These are phyloP conservation scores for Hydrolagus colliei DNA, from an alignment of 2,797 vertebrate genomes.

Conservation along the genomic window DNA sequence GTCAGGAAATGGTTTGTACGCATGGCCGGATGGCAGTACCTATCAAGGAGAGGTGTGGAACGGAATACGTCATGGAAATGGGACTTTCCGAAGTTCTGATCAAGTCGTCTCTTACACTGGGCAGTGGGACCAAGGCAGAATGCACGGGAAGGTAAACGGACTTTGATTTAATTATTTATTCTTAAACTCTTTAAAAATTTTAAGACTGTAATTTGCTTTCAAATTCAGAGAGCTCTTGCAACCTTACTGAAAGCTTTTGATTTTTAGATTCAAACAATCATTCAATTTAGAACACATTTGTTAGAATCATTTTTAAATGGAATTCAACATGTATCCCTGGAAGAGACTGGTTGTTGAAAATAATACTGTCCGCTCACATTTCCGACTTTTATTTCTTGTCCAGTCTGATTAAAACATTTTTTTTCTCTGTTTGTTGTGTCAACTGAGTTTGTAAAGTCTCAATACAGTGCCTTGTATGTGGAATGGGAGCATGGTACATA, in stretches of 20 bases:
- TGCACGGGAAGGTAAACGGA: slow-evolving; percentile 72
- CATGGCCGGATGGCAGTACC: slow-evolving; percentile 71
- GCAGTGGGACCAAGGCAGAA: slow-evolving; percentile 69
- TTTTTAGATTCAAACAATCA: not conserved
- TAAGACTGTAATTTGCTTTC: not conserved
- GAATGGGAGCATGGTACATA: too few species aligned
- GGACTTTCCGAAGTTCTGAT: slow-evolving; percentile 58
- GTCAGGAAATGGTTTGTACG: slow-evolving; percentile 62
- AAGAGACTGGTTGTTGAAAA: too few species aligned
- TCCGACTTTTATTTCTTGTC: too few species aligned
- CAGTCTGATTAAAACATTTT: too few species aligned
- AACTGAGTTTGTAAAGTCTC: too few species aligned
- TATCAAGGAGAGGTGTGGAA: slow-evolving; percentile 69
- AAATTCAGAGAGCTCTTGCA: not conserved
- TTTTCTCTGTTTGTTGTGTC: too few species aligned
- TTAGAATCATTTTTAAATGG: too few species aligned
- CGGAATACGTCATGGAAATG: slow-evolving; percentile 69
- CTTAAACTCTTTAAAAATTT: not conserved
- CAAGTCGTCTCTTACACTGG: slow-evolving; percentile 61
- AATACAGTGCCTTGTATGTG: too few species aligned
- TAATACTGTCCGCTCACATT: too few species aligned
- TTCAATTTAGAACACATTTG: not conserved
- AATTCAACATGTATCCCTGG: too few species aligned
- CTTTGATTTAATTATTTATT: not conserved
- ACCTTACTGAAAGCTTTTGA: not conserved